Evolutionary conservation across 2,888 invertebrate genomes (phyloP).

Genomic region (Aquatica leii): DNA sequence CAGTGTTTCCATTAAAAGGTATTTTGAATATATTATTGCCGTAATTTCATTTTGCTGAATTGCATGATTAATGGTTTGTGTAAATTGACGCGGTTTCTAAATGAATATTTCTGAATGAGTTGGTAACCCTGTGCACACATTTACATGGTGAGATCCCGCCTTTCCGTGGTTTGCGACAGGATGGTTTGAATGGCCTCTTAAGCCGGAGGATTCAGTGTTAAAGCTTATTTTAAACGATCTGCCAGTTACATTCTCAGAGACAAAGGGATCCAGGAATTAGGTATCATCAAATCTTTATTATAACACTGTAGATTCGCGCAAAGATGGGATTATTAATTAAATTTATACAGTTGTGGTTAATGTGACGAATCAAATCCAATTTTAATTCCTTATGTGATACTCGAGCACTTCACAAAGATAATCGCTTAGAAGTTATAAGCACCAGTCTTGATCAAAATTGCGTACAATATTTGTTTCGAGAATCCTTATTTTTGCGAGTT

Average conservation of each 20-base stretch:
- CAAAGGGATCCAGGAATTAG: conserved; percentile 42
- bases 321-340: conserved; percentile 33
- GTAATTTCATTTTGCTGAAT: conserved; percentile 43
- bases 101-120: conserved; percentile 45
- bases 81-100: conserved; percentile 44
- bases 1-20: conserved; percentile 45
- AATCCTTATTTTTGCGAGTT: no score
- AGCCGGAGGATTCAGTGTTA: conserved; percentile 41
- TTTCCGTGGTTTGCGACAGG: conserved; percentile 41
- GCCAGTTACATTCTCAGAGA: conserved; percentile 44
- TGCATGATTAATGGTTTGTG: conserved; percentile 46
- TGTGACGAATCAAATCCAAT: conserved; percentile 1
- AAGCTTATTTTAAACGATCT: conserved; percentile 48
- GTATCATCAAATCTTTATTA: conserved; percentile 41
- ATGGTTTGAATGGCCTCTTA: conserved; percentile 44
- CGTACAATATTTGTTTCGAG: no score
- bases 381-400: neutral
- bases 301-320: conserved; percentile 30
- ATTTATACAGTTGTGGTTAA: conserved; percentile 10
- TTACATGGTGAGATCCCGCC: conserved; percentile 40
- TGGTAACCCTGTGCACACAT: conserved; percentile 37
- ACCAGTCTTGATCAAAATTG: no score
- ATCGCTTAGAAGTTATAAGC: no score
- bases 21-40: conserved; percentile 46
- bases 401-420: no score